Base-by-base conservation (phyloP, 2,888 invertebrate species). In the Thereva nobilitata region DNA sequence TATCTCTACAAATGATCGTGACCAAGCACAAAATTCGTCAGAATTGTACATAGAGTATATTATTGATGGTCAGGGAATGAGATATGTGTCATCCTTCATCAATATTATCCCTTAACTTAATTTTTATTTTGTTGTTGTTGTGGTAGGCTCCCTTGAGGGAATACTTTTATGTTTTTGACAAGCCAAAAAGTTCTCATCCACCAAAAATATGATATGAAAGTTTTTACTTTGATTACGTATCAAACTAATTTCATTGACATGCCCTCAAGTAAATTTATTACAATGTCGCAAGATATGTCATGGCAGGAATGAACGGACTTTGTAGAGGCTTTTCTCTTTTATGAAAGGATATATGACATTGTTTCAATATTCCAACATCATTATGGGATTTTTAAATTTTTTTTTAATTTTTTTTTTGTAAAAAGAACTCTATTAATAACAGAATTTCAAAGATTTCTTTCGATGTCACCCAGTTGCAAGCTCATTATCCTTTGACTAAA, bases 221-320 rank as follows among this genome's bases (percentile, higher is more conserved):
- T 59, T 59, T 59, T 47, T 40, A 59, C 59, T 59, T 59, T 59
- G 59, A 59, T 59, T 59, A 10, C 10, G 5, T 23, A 23, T 23
- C 59, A 47, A 59, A 59, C 59, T 47, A 59, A 59, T 59, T 47
- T 49, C 34, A 59, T 59, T 59, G 59, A 59, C 49, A 47, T 42
- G 12, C 47, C 47, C 49, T 38, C 38, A 49, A 23, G 38, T 59
- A 49, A 49, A 34, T 12, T 59, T 47, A 47, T 59, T 47, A 59
- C 34, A 59, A 38, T 35, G 47, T 47, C 37, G 59, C 47, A 7
- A 12, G 49, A 49, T 37, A 34, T 59, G 9, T 35, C 23, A 8
- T 47, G 34, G 45, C 38, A 40, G 12, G 12, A 59, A 59, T n/a
- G 49, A 47, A 59, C 38, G 12, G 37, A 47, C 59, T 47, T 7